Evolutionary conservation across 2,797 vertebrate species (phyloP).

Genomic region (Schizopygopsis pylzovi): DNA sequence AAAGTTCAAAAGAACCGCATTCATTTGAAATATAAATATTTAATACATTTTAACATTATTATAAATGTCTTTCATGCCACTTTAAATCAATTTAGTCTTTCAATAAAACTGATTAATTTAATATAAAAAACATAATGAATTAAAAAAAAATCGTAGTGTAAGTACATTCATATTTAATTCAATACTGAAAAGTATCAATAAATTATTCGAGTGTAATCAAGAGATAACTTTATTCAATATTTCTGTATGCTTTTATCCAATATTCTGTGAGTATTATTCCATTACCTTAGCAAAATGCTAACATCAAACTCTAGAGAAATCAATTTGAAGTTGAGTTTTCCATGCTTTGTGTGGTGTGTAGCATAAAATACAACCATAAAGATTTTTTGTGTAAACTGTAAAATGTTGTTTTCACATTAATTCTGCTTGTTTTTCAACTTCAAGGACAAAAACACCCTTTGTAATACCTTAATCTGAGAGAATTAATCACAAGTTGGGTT

Average conservation of each 20-base stretch:
- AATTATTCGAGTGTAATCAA: background rate
- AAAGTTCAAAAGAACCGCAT: background rate
- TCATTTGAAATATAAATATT: background rate
- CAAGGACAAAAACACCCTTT: background rate
- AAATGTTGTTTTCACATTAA: background rate
- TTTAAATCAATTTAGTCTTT: background rate
- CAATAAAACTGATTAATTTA: background rate
- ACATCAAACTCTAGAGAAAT: background rate
- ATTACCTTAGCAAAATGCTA: background rate
- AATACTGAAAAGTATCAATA: background rate
- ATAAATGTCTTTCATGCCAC: background rate
- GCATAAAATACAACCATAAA: background rate
- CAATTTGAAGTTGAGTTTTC: too few relatives aligned
- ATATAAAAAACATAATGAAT: background rate
- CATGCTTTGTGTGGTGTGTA: background rate
- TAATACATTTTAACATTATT: background rate
- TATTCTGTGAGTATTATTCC: background rate
- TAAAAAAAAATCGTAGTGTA: too few relatives aligned
- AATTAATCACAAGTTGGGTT: constrained; percentile 11
- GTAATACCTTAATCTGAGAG: background rate
- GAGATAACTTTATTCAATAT: background rate
- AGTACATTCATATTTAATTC: background rate
- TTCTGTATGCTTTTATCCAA: background rate
- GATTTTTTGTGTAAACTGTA: background rate
- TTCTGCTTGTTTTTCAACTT: background rate